phyloP scores from a whole-genome alignment of 2,888 invertebrate genomes.

The Branchellion lobata region DNA sequence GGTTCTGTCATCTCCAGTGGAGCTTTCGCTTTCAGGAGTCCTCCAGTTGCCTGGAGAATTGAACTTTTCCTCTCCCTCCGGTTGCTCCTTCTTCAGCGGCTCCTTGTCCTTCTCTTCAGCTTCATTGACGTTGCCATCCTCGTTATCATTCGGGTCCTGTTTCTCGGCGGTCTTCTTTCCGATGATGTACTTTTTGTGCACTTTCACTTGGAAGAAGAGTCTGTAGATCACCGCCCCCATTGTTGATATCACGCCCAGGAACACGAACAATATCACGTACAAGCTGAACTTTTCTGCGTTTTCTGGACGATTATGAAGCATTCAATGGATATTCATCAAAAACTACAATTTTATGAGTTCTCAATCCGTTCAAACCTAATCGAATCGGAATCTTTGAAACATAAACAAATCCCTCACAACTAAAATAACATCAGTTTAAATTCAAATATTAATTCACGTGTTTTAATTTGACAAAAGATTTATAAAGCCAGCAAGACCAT shows the following conservation, averaged over 20 bases:
- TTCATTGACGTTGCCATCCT: background rate
- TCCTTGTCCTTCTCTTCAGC: background rate
- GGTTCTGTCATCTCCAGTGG: constrained; percentile 43
- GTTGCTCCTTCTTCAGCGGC: background rate
- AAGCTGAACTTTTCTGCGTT: constrained; percentile 50
- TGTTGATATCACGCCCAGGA: constrained; percentile 46
- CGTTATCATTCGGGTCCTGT: background rate
- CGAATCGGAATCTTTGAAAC: too few species aligned
- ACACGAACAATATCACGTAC: constrained; percentile 48
- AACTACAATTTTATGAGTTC: background rate
- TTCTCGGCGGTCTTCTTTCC: background rate
- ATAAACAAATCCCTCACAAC: too few species aligned
- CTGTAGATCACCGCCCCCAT: constrained; percentile 47
- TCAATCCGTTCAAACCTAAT: too few species aligned
- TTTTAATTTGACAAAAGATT: too few species aligned
- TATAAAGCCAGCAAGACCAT: too few species aligned
- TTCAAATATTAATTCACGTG: background rate
- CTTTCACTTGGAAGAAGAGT: constrained; percentile 37
- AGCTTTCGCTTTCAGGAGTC: constrained; percentile 43
- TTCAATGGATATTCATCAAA: background rate
- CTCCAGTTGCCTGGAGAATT: constrained; percentile 41
- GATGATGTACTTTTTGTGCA: constrained; percentile 13
- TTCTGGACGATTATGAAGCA: constrained; percentile 31
- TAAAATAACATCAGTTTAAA: too few species aligned
- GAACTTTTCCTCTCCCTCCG: constrained; percentile 18